phyloP scores from a whole-genome alignment of 64 coral and sea anemone genomes.

The Anthopleura sola region DNA sequence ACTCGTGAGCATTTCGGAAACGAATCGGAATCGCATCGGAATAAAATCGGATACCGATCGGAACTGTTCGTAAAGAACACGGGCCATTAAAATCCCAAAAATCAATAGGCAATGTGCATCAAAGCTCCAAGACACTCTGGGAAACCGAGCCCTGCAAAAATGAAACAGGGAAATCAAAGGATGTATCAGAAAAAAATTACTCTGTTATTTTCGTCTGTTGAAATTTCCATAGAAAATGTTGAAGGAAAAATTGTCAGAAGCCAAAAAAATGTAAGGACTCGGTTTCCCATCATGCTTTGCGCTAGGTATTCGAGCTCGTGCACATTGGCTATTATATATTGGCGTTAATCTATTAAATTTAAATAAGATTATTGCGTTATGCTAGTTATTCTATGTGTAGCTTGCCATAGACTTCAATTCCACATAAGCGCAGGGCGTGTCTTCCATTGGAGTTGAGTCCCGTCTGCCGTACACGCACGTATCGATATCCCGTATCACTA shows the following conservation, averaged over 20 bases:
- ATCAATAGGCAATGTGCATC: too few relatives aligned
- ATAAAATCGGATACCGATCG: slow-evolving; percentile 3
- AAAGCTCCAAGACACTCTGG: too few relatives aligned
- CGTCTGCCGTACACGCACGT: slow-evolving; percentile 68
- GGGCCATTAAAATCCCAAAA: background rate
- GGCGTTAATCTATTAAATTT: background rate
- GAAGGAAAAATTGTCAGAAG: too few relatives aligned
- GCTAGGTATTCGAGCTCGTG: too few relatives aligned
- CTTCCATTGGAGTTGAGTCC: slow-evolving; percentile 49
- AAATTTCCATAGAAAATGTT: too few relatives aligned
- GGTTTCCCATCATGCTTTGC: too few relatives aligned
- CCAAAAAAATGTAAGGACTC: too few relatives aligned
- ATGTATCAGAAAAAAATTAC: too few relatives aligned
- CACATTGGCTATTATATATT: too few relatives aligned
- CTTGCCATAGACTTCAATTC: slow-evolving; percentile 64
- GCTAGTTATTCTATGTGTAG: slow-evolving; percentile 19
- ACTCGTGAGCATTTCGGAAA: background rate
- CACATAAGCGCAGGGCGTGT: slow-evolving; percentile 47
- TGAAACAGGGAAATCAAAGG: too few relatives aligned
- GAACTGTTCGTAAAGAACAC: background rate
- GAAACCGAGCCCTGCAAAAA: too few relatives aligned
- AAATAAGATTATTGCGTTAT: background rate
- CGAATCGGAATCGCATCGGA: background rate
- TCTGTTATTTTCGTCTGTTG: too few relatives aligned
- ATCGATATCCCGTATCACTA: slow-evolving; percentile 32